Evolutionary conservation across 2,888 invertebrate genomes (phyloP).

Genomic region (Sclerodermus sp.): DNA sequence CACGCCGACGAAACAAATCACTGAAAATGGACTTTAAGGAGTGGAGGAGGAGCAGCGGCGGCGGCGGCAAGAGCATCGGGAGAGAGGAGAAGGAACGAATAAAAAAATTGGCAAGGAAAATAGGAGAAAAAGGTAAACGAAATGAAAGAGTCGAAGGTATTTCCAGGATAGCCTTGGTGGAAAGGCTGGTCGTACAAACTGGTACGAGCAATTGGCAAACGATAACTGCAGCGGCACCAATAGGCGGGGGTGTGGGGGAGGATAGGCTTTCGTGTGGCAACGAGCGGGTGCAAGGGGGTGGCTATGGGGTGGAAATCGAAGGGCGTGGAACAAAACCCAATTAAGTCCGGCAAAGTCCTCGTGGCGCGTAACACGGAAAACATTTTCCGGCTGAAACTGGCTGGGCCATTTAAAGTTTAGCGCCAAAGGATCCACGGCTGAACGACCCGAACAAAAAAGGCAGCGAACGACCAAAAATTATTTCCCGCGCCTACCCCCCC

Average conservation of each 20-base stretch:
- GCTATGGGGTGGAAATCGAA: background rate
- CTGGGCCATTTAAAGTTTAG: constrained; percentile 27
- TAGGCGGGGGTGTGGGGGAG: constrained; percentile 21
- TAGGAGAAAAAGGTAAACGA: no score
- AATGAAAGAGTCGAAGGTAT: no score
- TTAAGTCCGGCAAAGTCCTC: constrained; percentile 27
- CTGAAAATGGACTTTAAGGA: no score
- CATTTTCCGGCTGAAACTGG: constrained; percentile 33
- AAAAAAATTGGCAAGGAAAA: no score
- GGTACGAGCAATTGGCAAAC: constrained; percentile 15
- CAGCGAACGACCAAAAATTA: no score
- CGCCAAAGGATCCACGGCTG: background rate
- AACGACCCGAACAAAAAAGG: no score
- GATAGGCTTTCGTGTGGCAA: constrained; percentile 11
- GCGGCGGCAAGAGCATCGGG: no score
- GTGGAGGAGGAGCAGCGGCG: no score
- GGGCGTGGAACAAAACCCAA: constrained; percentile 32
- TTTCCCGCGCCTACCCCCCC: no score
- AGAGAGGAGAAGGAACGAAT: no score
- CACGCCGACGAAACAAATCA: no score
- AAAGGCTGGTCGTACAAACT: constrained; percentile 10
- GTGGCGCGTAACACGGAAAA: constrained; percentile 27
- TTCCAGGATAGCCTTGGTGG: constrained; percentile 22
- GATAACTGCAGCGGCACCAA: background rate
- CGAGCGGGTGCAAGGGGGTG: constrained; percentile 1